A percentile compares a stretch with the other conserved stretches of the same genome.
phyloP scores from a whole-genome alignment of 2,113 vertebrate genomes.

The Pleuronectes platessa region DNA sequence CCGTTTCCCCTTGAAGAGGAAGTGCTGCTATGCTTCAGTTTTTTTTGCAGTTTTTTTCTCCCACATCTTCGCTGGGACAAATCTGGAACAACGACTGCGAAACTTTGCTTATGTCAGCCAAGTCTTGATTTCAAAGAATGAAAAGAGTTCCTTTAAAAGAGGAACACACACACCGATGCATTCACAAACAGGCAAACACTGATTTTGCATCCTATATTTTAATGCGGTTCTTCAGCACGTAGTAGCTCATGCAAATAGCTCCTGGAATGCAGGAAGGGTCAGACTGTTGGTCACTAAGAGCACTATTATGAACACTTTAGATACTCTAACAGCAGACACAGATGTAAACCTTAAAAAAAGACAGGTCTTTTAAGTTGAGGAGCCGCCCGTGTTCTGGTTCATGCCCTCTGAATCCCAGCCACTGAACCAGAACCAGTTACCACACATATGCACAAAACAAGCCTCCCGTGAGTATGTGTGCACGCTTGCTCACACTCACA shows the following conservation, averaged over 20 bases:
- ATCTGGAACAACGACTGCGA: slow-evolving; percentile 59
- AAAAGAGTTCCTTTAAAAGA: slow-evolving; percentile 68
- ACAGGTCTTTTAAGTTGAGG: not conserved
- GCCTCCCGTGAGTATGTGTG: not conserved
- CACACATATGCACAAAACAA: not conserved
- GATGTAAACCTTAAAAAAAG: not conserved
- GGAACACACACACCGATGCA: slow-evolving; percentile 24
- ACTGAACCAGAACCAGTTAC: slow-evolving; percentile 8
- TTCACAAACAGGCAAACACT: slow-evolving; percentile 36
- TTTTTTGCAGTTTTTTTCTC: not conserved
- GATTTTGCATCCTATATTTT: slow-evolving; percentile 52
- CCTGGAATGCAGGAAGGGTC: slow-evolving; percentile 59
- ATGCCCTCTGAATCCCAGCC: not conserved
- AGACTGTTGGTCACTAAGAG: slow-evolving; percentile 4
- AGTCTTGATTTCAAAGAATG: slow-evolving; percentile 78
- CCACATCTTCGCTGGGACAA: slow-evolving; percentile 73
- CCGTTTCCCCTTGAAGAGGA: slow-evolving; percentile 92
- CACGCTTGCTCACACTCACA: not conserved
- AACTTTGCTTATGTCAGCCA: slow-evolving; percentile 42
- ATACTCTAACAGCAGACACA: not conserved
- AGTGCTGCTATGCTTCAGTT: slow-evolving; percentile 75
- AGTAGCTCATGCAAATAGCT: slow-evolving; percentile 24
- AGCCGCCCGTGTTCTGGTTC: not conserved
- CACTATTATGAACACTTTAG: slow-evolving; percentile 4
- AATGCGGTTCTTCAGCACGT: slow-evolving; percentile 65